A percentile compares a stretch with the other conserved stretches of the same genome.
Evolutionary conservation across 1,140 invertebrate species (phyloP).

Genomic region (Drosophila albomicans): DNA sequence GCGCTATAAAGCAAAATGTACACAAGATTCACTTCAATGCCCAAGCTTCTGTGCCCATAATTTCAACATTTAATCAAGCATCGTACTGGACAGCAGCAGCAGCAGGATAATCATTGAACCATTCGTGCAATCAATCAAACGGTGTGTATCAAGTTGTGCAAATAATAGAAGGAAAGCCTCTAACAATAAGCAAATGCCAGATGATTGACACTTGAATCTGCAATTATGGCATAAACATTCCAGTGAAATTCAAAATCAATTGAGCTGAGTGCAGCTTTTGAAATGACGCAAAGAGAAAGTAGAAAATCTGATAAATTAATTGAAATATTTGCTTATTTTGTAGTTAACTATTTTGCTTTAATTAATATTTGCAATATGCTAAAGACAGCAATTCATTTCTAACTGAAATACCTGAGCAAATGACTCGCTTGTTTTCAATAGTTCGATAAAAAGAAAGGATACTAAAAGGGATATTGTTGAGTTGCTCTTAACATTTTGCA

Average conservation of each 20-base stretch:
- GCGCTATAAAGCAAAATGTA: neutral
- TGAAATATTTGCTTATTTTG: neutral
- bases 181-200: constrained; percentile 1
- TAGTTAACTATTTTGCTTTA: neutral
- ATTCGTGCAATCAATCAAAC: constrained; percentile 25
- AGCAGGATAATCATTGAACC: constrained; percentile 7
- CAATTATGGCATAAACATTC: constrained; percentile 20
- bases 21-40: constrained; percentile 12
- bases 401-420: too few relatives aligned
- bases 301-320: neutral
- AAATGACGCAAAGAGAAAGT: neutral
- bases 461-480: too few relatives aligned
- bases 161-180: constrained; percentile 4
- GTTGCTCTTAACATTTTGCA: neutral
- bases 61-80: constrained; percentile 31
- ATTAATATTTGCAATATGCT: neutral
- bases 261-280: neutral
- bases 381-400: too few relatives aligned
- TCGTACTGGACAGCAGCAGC: neutral
- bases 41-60: neutral
- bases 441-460: neutral
- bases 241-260: neutral
- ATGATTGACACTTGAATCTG: constrained; percentile 8
- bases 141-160: constrained; percentile 6
- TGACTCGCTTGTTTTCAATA: too few relatives aligned